Percentiles rank a stretch among this genome's conserved stretches.
These are phyloP conservation scores for Scaptomyza montana DNA, from an alignment of 1,140 invertebrate species.

Conservation along the genomic window DNA sequence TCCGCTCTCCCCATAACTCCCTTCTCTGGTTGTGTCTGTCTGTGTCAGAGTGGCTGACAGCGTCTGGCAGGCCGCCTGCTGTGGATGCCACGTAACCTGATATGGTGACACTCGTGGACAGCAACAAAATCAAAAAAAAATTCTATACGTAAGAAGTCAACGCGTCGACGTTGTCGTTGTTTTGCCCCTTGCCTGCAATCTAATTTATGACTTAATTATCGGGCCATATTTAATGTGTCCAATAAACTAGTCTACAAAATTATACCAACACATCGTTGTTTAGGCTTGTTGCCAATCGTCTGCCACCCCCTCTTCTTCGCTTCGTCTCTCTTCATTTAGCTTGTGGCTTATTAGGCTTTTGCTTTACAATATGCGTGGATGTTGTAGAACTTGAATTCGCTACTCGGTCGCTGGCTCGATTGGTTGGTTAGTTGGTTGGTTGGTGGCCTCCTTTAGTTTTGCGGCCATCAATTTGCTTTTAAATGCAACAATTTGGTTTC, in stretches of 20 bases:
- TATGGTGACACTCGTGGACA: slow-evolving; percentile 78
- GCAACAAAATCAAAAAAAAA: too few species aligned
- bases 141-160: slow-evolving; percentile 25
- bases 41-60: slow-evolving; percentile 10
- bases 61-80: slow-evolving; percentile 60
- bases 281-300: slow-evolving; percentile 44
- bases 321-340: not conserved
- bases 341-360: slow-evolving; percentile 53
- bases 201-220: slow-evolving; percentile 84
- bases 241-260: slow-evolving; percentile 84
- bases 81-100: slow-evolving; percentile 78
- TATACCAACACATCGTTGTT: slow-evolving; percentile 82
- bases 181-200: slow-evolving; percentile 70
- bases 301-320: not conserved
- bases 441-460: slow-evolving; percentile 80
- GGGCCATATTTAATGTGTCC: slow-evolving; percentile 84
- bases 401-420: slow-evolving; percentile 38
- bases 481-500: slow-evolving; percentile 82
- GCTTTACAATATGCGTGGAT: slow-evolving; percentile 63
- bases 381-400: slow-evolving; percentile 71
- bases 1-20: slow-evolving; percentile 10
- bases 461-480: slow-evolving; percentile 83
- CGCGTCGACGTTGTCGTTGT: slow-evolving; percentile 43
- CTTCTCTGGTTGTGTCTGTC: not conserved
- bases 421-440: slow-evolving; percentile 44